Evolutionary conservation across 2,888 invertebrate species (phyloP).

Genomic region (Conops quadrifasciatus): DNA sequence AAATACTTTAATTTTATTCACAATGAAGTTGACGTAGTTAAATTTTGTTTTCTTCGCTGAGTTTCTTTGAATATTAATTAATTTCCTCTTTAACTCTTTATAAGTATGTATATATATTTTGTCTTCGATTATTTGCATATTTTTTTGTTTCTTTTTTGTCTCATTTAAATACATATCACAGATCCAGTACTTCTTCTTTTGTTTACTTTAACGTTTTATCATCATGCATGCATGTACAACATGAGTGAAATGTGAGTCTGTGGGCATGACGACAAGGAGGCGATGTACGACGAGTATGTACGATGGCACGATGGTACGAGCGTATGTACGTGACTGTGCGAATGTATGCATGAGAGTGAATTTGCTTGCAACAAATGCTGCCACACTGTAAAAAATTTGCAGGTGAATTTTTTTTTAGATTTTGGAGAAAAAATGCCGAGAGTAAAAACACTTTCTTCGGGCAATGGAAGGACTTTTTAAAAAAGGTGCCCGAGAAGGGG

Average conservation of each 20-base stretch:
- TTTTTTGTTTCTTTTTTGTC: conserved; percentile 43
- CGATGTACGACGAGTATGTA: conserved; percentile 15
- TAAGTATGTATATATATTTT: too few species aligned
- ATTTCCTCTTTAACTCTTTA: conserved; percentile 38
- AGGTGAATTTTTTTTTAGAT: neutral
- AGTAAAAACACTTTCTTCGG: neutral
- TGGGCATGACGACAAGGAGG: conserved; percentile 16
- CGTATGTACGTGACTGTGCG: conserved; percentile 18
- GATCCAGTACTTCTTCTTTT: conserved; percentile 61
- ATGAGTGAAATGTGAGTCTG: conserved; percentile 36
- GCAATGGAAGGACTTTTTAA: neutral
- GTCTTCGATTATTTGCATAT: conserved; percentile 42
- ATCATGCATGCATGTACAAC: conserved; percentile 37
- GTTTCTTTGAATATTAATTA: conserved; percentile 45
- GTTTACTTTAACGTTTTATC: conserved; percentile 53
- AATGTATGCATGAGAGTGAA: conserved; percentile 24
- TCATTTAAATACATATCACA: conserved; percentile 64
- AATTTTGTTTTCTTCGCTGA: conserved; percentile 12
- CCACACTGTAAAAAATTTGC: conserved; percentile 17
- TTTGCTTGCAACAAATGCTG: neutral
- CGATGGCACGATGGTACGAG: too few species aligned
- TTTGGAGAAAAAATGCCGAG: neutral
- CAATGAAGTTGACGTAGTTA: conserved; percentile 31
- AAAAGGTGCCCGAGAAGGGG: neutral
- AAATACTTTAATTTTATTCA: conserved; percentile 5